A percentile compares a stretch with the other conserved stretches of the same genome.
phyloP scores from a whole-genome alignment of 1,140 invertebrate genomes.

The Magallana ariakensis region DNA sequence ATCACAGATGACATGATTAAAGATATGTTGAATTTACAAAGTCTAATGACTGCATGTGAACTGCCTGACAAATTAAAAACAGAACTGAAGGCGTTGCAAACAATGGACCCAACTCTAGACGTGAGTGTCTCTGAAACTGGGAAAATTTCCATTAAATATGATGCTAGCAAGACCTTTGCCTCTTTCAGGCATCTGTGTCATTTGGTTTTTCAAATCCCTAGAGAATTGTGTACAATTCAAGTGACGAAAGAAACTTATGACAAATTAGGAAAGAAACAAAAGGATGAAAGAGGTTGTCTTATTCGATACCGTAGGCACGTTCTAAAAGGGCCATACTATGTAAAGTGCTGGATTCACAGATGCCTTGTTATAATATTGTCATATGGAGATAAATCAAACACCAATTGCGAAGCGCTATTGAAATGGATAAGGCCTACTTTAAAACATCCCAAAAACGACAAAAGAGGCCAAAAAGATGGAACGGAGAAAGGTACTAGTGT shows the following conservation, averaged over 20 bases:
- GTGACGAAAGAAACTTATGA: neutral
- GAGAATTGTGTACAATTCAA: neutral
- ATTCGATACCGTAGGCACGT: neutral
- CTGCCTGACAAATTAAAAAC: neutral
- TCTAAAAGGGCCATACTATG: neutral
- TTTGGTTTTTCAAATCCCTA: neutral
- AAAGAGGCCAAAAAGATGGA: too few relatives aligned
- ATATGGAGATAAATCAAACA: neutral
- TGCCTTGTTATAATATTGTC: neutral
- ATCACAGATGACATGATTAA: too few relatives aligned
- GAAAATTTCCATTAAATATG: neutral
- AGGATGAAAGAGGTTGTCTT: neutral
- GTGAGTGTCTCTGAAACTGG: neutral
- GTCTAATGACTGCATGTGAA: neutral
- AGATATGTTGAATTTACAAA: too few relatives aligned
- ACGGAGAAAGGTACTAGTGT: too few relatives aligned
- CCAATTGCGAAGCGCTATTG: neutral
- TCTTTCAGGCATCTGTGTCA: neutral
- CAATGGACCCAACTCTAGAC: neutral
- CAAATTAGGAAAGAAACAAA: neutral
- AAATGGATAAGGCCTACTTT: neutral
- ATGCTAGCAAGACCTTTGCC: neutral
- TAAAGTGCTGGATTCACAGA: constrained; percentile 9
- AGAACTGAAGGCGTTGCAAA: neutral
- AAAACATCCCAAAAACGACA: too few relatives aligned